phyloP scores from a whole-genome alignment of 2,888 invertebrate genomes.

The Cosmia pyralina region DNA sequence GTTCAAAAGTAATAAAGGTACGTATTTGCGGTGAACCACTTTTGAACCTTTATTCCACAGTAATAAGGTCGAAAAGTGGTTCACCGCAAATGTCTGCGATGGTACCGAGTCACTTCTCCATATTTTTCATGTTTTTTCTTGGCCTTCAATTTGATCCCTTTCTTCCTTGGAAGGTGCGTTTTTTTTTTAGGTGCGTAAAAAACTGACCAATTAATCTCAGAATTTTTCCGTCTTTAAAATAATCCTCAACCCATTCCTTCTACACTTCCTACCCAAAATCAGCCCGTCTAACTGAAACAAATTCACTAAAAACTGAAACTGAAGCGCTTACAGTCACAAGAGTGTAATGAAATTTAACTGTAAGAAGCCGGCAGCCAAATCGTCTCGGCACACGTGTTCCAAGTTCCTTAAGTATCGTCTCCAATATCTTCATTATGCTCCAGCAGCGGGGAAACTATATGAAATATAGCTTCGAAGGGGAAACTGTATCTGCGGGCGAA shows the following conservation, averaged over 20 bases:
- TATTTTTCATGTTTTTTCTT: background rate
- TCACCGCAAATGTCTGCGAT: too few species aligned
- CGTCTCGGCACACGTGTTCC: conserved; percentile 66
- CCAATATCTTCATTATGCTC: conserved; percentile 78
- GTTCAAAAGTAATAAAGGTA: too few species aligned
- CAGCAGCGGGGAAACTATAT: conserved; percentile 72
- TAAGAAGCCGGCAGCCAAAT: conserved; percentile 45
- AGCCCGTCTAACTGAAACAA: conserved; percentile 20
- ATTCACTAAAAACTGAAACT: conserved; percentile 46
- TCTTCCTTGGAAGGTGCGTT: too few species aligned
- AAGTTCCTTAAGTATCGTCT: conserved; percentile 63
- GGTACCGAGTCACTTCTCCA: too few species aligned
- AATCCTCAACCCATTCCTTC: background rate
- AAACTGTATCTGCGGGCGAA: conserved; percentile 72
- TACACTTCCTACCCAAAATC: background rate
- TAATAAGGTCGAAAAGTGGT: too few species aligned
- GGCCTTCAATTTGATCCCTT: too few species aligned
- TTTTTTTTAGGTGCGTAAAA: too few species aligned
- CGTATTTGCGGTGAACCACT: too few species aligned
- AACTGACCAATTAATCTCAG: too few species aligned
- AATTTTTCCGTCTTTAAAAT: background rate
- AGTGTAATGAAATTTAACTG: conserved; percentile 53
- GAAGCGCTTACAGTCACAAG: conserved; percentile 23
- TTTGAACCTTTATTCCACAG: too few species aligned
- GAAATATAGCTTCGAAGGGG: conserved; percentile 79